Evolutionary conservation across 1,140 invertebrate species (phyloP).

Genomic region (Gyrodactylus salaris): DNA sequence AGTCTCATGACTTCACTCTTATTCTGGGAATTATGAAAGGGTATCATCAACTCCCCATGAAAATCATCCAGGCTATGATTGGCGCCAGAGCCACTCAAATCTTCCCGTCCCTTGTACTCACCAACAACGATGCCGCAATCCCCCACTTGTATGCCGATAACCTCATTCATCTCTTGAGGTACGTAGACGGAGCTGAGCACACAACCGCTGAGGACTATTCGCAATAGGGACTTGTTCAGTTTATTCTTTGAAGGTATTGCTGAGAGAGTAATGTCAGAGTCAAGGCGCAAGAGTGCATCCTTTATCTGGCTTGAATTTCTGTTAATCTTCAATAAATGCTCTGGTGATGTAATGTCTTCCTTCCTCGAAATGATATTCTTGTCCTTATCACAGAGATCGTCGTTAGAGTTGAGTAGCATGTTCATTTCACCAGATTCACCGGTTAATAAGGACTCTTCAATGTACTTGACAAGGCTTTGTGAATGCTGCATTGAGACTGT

Average conservation of each 20-base stretch:
- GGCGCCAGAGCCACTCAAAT: background rate
- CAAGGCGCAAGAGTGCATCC: background rate
- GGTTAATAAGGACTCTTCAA: background rate
- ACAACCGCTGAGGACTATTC: background rate
- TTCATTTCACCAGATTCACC: background rate
- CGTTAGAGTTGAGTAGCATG: background rate
- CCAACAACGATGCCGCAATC: background rate
- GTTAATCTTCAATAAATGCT: background rate
- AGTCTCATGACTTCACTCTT: constrained; percentile 34
- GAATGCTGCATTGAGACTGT: background rate
- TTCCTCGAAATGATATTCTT: background rate
- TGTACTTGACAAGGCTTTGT: background rate
- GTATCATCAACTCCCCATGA: background rate
- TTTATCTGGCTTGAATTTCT: background rate
- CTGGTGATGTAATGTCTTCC: background rate
- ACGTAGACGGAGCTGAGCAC: background rate
- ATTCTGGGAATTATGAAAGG: constrained; percentile 51
- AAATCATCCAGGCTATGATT: background rate
- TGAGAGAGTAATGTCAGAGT: background rate
- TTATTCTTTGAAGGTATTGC: background rate
- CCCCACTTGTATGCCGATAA: background rate
- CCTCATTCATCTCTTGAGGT: background rate
- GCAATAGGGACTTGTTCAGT: background rate
- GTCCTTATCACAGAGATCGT: background rate
- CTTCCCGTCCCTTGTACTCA: background rate